These are phyloP conservation scores for Drosophila nigrodunni DNA, from an alignment of 1,140 invertebrate species.

Conservation along the genomic window DNA sequence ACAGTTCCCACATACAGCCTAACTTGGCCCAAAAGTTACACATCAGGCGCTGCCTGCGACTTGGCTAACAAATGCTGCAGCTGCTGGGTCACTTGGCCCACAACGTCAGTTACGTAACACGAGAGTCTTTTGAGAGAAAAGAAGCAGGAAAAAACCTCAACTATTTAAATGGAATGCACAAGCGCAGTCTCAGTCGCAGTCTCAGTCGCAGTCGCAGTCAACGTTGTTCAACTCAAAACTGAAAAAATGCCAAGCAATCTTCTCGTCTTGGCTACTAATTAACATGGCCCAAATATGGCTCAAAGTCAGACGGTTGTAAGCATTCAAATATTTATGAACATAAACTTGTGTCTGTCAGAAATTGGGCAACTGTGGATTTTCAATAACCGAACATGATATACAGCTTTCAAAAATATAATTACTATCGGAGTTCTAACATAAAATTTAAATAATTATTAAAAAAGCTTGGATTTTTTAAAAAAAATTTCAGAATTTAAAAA, in stretches of 20 bases:
- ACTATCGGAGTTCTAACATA: too few relatives aligned
- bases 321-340: conserved; percentile 3
- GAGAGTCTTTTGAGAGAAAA: conserved; percentile 30
- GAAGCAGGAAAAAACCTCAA: conserved; percentile 29
- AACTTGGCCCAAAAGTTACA: conserved; percentile 68
- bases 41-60: conserved; percentile 30
- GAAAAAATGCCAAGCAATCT: conserved; percentile 26
- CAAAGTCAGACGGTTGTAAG: conserved; percentile 4
- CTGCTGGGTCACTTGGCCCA: conserved; percentile 57
- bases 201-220: conserved; percentile 1
- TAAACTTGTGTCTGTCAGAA: not conserved
- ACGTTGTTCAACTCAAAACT: conserved; percentile 39
- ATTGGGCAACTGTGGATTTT: too few relatives aligned
- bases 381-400: too few relatives aligned
- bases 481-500: too few relatives aligned
- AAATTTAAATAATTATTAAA: too few relatives aligned
- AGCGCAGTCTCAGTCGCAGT: conserved; percentile 29
- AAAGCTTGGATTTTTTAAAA: too few relatives aligned
- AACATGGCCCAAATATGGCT: conserved; percentile 42
- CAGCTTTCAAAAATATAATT: too few relatives aligned
- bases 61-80: conserved; percentile 47
- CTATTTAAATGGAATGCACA: conserved; percentile 42
- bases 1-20: conserved; percentile 37
- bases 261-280: conserved; percentile 41
- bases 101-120: conserved; percentile 60